Evolutionary conservation across 2,113 vertebrate genomes (phyloP), one percentile per base, ranked within the genome.

Genomic region (Rhabdomys dilectus): DNA sequence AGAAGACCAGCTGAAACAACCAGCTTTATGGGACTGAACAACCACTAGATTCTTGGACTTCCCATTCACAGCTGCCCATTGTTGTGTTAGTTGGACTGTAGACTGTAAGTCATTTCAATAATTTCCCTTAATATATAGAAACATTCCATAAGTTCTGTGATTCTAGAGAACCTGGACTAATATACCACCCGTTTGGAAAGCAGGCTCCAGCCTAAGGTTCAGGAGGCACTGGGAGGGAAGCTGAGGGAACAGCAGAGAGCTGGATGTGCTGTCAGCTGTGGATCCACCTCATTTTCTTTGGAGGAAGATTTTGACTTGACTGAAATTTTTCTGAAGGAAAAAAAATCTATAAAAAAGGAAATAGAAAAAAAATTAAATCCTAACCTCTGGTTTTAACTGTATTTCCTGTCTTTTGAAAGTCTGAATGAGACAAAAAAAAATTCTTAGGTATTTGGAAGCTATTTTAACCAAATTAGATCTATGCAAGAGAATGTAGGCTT

Each of bases 381-480:
- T 19, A 45, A 53, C n/a, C n/a, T 87, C 58, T 86, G 31, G 53
- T 91, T 94, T 76, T 82, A 80, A 29, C 62, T 12, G 12, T 94
- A 90, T 94, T 66, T 84, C 45, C 64, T 75, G 72, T 56, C 29
- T 80, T 95, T 91, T 89, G 64, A 68, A 88, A 45, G 45, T 73
- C 84, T 68, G 88, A 75, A 89, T 70, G 34, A 91, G 13, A 8
- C 51, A 81, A 89, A 90, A 64, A 81, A 89, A 90, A 64, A 7
- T 17, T 95, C 56, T 85, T 42, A 75, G 48, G 8, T 29, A 68
- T 75, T 80, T 24, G 72, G 84, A 85, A 82, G 45, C 56, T 89
- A 75, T 78, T 95, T 93, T 78, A 85, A 91, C 77, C 77, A 80
- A 75, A 86, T 91, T 53, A 70, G 77, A 88, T 89, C 36, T 34